Evolutionary conservation across 2,113 vertebrate species (phyloP).

Genomic region (Ciconia boyciana): DNA sequence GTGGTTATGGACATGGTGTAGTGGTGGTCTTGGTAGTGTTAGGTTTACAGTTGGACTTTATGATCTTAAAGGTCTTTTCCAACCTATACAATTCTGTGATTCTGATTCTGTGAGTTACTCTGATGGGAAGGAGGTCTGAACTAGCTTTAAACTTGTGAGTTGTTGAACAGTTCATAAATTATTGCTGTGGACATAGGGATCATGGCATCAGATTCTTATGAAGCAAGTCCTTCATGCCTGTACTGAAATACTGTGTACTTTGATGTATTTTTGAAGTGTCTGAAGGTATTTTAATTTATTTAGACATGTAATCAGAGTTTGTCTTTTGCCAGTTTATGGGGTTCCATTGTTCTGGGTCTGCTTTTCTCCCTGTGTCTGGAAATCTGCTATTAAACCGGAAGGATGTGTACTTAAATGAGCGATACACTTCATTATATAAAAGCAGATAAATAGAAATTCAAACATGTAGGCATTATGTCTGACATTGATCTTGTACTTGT

Average conservation of each 20-base stretch:
- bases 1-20: too few species aligned
- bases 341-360: neutral
- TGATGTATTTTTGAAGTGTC: neutral
- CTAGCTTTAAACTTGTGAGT: neutral
- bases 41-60: too few species aligned
- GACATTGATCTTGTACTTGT: constrained; percentile 51
- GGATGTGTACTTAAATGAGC: neutral
- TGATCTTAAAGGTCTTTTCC: too few species aligned
- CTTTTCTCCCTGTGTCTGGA: neutral
- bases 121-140: neutral
- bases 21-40: too few species aligned
- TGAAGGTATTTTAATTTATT: neutral
- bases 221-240: neutral
- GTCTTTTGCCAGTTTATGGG: neutral
- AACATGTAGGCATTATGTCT: constrained; percentile 7
- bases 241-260: neutral
- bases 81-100: too few species aligned
- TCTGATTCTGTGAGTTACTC: neutral
- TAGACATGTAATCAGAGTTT: neutral
- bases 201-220: neutral
- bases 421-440: neutral
- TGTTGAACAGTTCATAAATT: neutral
- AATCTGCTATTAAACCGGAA: neutral
- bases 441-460: neutral
- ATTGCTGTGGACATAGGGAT: neutral